A percentile compares a stretch with the other conserved stretches of the same genome.
phyloP scores from a whole-genome alignment of 2,888 invertebrate genomes.

The Xestia ashworthii region DNA sequence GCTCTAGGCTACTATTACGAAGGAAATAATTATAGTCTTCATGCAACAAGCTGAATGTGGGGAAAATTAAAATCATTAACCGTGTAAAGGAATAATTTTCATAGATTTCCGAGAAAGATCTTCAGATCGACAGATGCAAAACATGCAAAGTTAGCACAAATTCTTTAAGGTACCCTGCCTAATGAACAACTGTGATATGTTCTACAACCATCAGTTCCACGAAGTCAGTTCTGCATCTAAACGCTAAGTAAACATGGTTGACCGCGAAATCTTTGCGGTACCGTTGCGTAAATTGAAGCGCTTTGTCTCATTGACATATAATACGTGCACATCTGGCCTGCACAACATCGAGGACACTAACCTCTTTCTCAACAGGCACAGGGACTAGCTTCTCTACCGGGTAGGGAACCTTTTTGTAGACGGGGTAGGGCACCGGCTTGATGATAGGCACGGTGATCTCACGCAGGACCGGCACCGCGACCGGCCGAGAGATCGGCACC shows the following conservation, averaged over 20 bases:
- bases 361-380: conserved; percentile 93
- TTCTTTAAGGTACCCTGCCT: conserved; percentile 27
- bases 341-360: conserved; percentile 77
- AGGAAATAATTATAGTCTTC: conserved; percentile 56
- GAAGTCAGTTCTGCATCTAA: conserved; percentile 39
- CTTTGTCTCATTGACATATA: conserved; percentile 51
- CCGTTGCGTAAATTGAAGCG: conserved; percentile 56
- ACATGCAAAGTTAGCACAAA: conserved; percentile 53
- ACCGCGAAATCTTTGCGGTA: conserved; percentile 42
- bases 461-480: conserved; percentile 92
- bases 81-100: conserved; percentile 49
- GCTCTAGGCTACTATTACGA: conserved; percentile 50
- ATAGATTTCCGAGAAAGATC: conserved; percentile 52
- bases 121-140: conserved; percentile 31
- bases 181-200: conserved; percentile 5
- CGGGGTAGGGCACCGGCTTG: conserved; percentile 92
- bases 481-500: conserved; percentile 93
- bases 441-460: conserved; percentile 91
- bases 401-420: conserved; percentile 93
- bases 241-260: conserved; percentile 41
- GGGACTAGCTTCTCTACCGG: conserved; percentile 94
- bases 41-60: conserved; percentile 53
- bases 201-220: conserved; percentile 10
- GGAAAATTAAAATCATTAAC: conserved; percentile 46
- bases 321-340: conserved; percentile 48